Percentiles rank a stretch among this genome's conserved stretches.
Conservation (phyloP, 2,797 vertebrate species). For the Semotilus atromaculatus region DNA sequence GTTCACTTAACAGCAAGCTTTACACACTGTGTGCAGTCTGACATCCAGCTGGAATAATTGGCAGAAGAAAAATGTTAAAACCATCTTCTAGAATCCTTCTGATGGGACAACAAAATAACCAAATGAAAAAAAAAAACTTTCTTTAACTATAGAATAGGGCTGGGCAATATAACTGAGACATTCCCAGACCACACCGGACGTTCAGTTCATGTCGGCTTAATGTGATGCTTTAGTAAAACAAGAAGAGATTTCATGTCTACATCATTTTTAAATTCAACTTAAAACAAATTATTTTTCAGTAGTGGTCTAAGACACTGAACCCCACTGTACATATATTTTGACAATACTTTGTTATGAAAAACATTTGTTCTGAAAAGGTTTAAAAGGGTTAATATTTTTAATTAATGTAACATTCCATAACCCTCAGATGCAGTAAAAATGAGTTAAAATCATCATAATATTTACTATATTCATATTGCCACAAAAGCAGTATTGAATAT, state of each 20-base stretch:
- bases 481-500: neutral
- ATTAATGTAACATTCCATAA: neutral
- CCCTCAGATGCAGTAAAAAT: neutral
- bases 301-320: neutral
- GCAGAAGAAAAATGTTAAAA: neutral
- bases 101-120: neutral
- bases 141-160: neutral
- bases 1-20: too few species aligned
- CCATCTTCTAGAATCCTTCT: neutral
- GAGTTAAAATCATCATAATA: neutral
- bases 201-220: neutral
- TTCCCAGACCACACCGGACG: neutral
- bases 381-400: neutral
- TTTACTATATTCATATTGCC: neutral
- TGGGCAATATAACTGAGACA: conserved; percentile 2
- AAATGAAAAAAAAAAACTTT: neutral
- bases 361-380: neutral
- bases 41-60: neutral
- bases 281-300: neutral
- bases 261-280: neutral
- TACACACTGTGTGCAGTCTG: neutral
- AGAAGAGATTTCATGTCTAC: neutral
- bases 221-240: neutral
- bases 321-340: neutral
- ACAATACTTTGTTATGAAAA: neutral